Evolutionary conservation across 2,888 invertebrate species (phyloP).

Genomic region (Cyrtodaria siliqua): DNA sequence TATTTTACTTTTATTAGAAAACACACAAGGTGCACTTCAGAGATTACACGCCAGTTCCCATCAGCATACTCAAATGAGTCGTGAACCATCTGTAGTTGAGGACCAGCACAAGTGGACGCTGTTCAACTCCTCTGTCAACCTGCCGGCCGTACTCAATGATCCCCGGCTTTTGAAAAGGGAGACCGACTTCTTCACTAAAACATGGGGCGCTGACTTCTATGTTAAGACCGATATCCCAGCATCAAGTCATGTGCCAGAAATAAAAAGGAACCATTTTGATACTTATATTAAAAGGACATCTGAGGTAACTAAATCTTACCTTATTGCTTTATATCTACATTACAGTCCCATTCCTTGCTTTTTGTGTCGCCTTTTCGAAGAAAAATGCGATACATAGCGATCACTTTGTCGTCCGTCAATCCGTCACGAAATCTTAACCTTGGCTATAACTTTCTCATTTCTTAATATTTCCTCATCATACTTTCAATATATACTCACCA

Average conservation of each 20-base stretch:
- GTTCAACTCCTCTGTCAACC: constrained; percentile 96
- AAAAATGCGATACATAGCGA: too few relatives aligned
- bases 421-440: too few relatives aligned
- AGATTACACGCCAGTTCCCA: constrained; percentile 38
- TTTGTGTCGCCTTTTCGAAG: too few relatives aligned
- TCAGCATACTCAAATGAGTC: constrained; percentile 33
- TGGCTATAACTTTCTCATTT: too few relatives aligned
- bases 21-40: constrained; percentile 36
- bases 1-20: constrained; percentile 34
- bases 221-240: constrained; percentile 92
- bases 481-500: too few relatives aligned
- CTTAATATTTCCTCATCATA: too few relatives aligned
- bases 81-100: constrained; percentile 82
- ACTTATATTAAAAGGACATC: constrained; percentile 92
- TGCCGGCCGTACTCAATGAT: constrained; percentile 98
- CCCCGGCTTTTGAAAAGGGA: constrained; percentile 92
- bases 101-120: constrained; percentile 90
- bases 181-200: constrained; percentile 96
- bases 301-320: constrained; percentile 79
- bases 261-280: constrained; percentile 94
- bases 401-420: too few relatives aligned
- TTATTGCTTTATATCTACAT: not conserved
- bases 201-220: constrained; percentile 97
- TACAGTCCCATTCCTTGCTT: too few relatives aligned
- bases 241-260: constrained; percentile 93